Conservation (phyloP, 30 jellyfish, hydroid and myxozoan genomes). For the Haliclystus octoradiatus region DNA sequence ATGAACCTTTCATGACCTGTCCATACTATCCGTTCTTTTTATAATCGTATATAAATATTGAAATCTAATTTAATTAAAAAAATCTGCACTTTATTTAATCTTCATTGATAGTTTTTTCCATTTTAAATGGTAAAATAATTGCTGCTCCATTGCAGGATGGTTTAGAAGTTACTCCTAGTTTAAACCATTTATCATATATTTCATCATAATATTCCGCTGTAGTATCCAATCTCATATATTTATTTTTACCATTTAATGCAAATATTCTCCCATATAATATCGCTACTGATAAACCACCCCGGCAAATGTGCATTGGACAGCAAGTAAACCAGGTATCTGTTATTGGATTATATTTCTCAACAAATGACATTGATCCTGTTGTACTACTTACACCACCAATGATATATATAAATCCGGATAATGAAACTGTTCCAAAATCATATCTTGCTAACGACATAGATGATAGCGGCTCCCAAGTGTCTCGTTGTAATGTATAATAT, state of each 20-base stretch:
- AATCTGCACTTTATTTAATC: too few relatives aligned
- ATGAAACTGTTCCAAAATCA: slow-evolving; percentile 76
- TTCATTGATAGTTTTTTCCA: too few relatives aligned
- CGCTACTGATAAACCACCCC: slow-evolving; percentile 90
- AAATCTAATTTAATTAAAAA: too few relatives aligned
- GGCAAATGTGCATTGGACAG: slow-evolving; percentile 62
- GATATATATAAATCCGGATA: slow-evolving; percentile 77
- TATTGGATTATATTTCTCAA: slow-evolving; percentile 60
- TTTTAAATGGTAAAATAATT: slow-evolving; percentile 56
- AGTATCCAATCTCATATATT: slow-evolving; percentile 60
- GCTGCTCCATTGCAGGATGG: slow-evolving; percentile 83
- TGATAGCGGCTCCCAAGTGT: slow-evolving; percentile 56
- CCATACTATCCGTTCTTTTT: too few relatives aligned
- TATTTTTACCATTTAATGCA: slow-evolving; percentile 80
- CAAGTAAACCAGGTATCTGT: slow-evolving; percentile 60
- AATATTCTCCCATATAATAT: slow-evolving; percentile 73
- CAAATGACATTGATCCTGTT: slow-evolving; percentile 71
- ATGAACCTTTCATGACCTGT: too few relatives aligned
- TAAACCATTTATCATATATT: slow-evolving; percentile 53
- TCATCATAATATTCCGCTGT: slow-evolving; percentile 88
- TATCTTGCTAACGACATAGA: slow-evolving; percentile 72
- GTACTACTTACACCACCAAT: slow-evolving; percentile 83
- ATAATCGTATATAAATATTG: too few relatives aligned
- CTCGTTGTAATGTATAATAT: slow-evolving; percentile 25
- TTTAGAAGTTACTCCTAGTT: slow-evolving; percentile 30